Percentiles rank a stretch among this genome's conserved stretches.
Conservation (phyloP, 92 coral and sea anemone species). For the Bergia sp. region DNA sequence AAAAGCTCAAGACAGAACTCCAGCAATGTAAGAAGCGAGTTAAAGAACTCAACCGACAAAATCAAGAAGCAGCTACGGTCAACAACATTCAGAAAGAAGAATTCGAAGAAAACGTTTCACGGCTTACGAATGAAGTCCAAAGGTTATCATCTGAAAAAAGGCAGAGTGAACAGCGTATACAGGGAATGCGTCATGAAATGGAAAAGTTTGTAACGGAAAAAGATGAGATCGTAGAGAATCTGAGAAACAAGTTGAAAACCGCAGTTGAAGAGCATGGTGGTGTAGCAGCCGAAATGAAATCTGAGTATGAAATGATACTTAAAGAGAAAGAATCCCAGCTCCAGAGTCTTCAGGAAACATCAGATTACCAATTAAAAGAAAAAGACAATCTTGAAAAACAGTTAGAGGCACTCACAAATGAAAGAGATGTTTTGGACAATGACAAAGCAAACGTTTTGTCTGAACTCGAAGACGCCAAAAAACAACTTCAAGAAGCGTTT, state of each 20-base stretch:
- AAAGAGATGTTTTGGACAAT: conserved; percentile 43
- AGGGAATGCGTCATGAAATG: conserved; percentile 80
- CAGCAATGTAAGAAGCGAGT: neutral
- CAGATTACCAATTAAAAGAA: conserved; percentile 17
- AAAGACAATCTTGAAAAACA: conserved; percentile 54
- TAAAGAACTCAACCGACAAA: conserved; percentile 41
- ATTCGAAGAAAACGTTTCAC: conserved; percentile 54
- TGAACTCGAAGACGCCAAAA: conserved; percentile 55
- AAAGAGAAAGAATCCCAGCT: conserved; percentile 50
- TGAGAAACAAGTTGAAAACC: conserved; percentile 55
- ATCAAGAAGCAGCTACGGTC: conserved; percentile 41
- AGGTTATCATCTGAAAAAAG: conserved; percentile 68
- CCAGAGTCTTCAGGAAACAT: conserved; percentile 30
- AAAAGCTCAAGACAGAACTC: conserved; percentile 49
- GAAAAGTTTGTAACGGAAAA: conserved; percentile 68
- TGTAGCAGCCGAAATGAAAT: conserved; percentile 45
- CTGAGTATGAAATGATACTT: conserved; percentile 59
- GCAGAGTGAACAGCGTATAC: conserved; percentile 73
- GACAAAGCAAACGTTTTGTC: conserved; percentile 48
- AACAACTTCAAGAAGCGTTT: conserved; percentile 38
- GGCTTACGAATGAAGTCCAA: conserved; percentile 50
- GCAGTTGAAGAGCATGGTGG: conserved; percentile 57
- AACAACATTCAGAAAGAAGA: conserved; percentile 58
- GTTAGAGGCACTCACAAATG: conserved; percentile 38
- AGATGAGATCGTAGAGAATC: conserved; percentile 64